Evolutionary conservation across 2,888 invertebrate species (phyloP).

Genomic region (Dysmachus trigonus): DNA sequence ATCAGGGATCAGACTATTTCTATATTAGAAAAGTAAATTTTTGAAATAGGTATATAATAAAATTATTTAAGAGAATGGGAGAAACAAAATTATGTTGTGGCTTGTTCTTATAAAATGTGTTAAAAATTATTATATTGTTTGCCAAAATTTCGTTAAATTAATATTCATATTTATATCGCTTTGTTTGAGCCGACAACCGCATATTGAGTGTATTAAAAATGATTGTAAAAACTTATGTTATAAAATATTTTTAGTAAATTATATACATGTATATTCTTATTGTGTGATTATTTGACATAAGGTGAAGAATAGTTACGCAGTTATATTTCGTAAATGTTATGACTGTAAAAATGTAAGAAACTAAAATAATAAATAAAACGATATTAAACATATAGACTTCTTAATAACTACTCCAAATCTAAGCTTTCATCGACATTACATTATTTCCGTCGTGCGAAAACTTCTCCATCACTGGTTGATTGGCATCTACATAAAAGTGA

Average conservation of each 20-base stretch:
- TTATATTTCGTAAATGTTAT: conserved; percentile 35
- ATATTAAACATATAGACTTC: background rate
- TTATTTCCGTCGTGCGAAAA: conserved; percentile 54
- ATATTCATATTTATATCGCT: background rate
- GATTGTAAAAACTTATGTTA: conserved; percentile 16
- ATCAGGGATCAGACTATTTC: conserved; percentile 4
- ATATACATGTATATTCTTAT: conserved; percentile 30
- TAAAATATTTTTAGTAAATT: conserved; percentile 19
- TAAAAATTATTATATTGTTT: background rate
- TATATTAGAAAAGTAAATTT: conserved; percentile 3
- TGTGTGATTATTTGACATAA: conserved; percentile 31
- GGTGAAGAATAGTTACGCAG: conserved; percentile 13
- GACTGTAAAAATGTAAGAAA: conserved; percentile 40
- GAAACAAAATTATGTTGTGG: background rate
- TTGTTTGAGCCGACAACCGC: background rate
- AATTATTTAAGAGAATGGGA: conserved; percentile 11
- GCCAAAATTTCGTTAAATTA: background rate
- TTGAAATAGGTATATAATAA: background rate
- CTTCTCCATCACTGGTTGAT: conserved; percentile 58
- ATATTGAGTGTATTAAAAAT: background rate
- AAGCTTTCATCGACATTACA: conserved; percentile 55
- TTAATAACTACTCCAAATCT: background rate
- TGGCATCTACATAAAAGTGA: conserved; percentile 73
- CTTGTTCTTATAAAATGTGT: background rate
- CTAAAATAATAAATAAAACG: conserved; percentile 34